Evolutionary conservation across 2,113 vertebrate species (phyloP).

Genomic region (Zapornia atra): DNA sequence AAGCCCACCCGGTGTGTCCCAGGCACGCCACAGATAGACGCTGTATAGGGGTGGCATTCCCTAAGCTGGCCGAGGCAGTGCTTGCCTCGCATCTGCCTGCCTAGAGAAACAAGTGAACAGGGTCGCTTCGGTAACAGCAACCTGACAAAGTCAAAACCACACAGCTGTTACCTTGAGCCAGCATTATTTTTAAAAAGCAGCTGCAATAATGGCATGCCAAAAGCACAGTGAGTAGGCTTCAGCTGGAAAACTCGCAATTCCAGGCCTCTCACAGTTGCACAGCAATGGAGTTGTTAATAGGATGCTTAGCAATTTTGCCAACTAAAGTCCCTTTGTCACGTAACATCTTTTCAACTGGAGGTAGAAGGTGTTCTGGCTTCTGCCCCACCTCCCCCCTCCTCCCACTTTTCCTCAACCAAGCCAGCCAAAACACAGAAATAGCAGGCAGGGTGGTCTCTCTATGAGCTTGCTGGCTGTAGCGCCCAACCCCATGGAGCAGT

Average conservation of each 20-base stretch:
- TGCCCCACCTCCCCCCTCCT: fast-evolving
- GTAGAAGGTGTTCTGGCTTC: neutral
- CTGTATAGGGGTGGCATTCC: neutral
- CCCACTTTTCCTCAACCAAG: no score
- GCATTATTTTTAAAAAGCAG: no score
- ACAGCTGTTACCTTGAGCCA: neutral
- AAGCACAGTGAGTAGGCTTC: neutral
- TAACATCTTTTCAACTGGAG: no score
- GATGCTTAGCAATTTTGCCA: neutral
- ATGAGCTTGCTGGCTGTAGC: fast-evolving
- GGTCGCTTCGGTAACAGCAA: neutral
- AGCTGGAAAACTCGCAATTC: no score
- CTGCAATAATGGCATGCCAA: fast-evolving
- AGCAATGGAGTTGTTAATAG: neutral
- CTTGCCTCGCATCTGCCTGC: no score
- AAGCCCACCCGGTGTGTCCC: no score
- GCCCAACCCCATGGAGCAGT: fast-evolving
- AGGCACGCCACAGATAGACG: no score
- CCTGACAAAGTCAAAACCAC: neutral
- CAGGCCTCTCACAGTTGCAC: neutral
- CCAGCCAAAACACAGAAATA: neutral
- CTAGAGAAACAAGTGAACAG: no score
- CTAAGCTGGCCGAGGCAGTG: no score
- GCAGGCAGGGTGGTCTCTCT: fast-evolving
- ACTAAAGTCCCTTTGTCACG: neutral